A percentile compares a stretch with the other conserved stretches of the same genome.
Conservation (phyloP, 2,797 vertebrate species). For the Holocentrus rufus region DNA sequence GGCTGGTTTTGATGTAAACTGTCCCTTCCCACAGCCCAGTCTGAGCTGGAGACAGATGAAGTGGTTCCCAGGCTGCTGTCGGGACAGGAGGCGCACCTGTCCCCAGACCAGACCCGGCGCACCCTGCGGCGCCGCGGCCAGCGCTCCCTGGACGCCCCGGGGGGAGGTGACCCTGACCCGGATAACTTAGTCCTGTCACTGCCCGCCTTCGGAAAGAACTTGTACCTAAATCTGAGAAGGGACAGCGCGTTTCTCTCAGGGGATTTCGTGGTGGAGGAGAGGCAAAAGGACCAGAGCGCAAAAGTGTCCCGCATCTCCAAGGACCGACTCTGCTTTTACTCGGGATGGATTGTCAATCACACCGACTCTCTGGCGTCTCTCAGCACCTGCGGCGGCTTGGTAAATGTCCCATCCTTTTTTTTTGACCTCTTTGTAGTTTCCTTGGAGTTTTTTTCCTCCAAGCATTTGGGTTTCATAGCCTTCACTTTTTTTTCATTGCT, state of each 20-base stretch:
- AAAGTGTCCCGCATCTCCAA: slow-evolving; percentile 55
- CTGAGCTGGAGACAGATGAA: slow-evolving; percentile 73
- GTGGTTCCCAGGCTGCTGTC: slow-evolving; percentile 76
- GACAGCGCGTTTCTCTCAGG: slow-evolving; percentile 85
- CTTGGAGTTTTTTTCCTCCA: slow-evolving; percentile 15
- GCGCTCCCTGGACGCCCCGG: slow-evolving; percentile 39
- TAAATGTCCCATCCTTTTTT: slow-evolving; percentile 68
- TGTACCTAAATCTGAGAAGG: slow-evolving; percentile 86
- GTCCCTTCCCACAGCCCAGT: slow-evolving; percentile 58
- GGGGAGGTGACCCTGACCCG: slow-evolving; percentile 36
- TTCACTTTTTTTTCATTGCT: not conserved
- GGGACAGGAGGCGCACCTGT: slow-evolving; percentile 73
- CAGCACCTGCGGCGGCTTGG: slow-evolving; percentile 92
- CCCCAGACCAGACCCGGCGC: slow-evolving; percentile 42
- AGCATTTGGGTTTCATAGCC: not conserved
- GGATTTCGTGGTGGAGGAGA: slow-evolving; percentile 85
- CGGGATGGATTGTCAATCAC: slow-evolving; percentile 87
- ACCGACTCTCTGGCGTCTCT: slow-evolving; percentile 87
- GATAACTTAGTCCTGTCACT: slow-evolving; percentile 84
- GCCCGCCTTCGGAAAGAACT: slow-evolving; percentile 83
- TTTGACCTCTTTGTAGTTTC: slow-evolving; percentile 21
- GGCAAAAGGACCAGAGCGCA: slow-evolving; percentile 66
- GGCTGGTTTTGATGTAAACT: slow-evolving; percentile 35
- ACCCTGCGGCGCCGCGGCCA: slow-evolving; percentile 63
- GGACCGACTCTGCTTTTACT: slow-evolving; percentile 87